Evolutionary conservation across 2,797 vertebrate genomes (phyloP).

Genomic region (Catamblyrhynchus diadema): DNA sequence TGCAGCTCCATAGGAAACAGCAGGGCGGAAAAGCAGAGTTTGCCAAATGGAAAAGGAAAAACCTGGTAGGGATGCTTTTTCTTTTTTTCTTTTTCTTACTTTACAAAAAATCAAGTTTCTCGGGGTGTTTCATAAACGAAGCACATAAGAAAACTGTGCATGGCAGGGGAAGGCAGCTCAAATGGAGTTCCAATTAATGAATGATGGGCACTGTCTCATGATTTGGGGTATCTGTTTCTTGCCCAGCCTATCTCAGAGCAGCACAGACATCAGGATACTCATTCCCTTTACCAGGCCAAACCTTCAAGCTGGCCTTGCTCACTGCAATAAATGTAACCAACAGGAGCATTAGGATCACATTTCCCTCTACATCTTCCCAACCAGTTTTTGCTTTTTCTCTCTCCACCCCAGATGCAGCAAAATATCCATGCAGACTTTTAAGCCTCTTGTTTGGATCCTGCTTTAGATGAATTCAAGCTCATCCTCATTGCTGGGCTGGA

Average conservation of each 20-base stretch:
- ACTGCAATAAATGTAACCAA: not conserved
- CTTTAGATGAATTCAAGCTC: not conserved
- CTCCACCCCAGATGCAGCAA: not conserved
- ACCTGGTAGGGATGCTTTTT: not conserved
- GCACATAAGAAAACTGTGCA: not conserved
- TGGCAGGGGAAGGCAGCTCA: not conserved
- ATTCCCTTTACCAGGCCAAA: not conserved
- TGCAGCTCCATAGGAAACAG: not conserved
- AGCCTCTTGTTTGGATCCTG: not conserved
- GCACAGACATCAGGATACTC: not conserved
- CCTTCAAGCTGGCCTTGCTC: not conserved
- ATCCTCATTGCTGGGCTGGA: not conserved
- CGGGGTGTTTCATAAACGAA: not conserved
- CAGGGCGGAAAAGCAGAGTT: not conserved
- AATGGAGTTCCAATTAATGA: not conserved
- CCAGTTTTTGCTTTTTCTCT: not conserved
- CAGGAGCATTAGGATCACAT: not conserved
- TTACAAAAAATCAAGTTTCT: not conserved
- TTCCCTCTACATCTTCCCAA: not conserved
- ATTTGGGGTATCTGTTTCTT: not conserved
- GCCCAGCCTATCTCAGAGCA: not conserved
- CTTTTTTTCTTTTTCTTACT: not conserved
- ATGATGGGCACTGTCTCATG: not conserved
- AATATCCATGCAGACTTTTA: not conserved
- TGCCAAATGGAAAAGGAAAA: conserved; percentile 33